Evolutionary conservation across 30 jellyfish, hydroid and myxozoan genomes (phyloP).

Genomic region (Sanderia malayensis): DNA sequence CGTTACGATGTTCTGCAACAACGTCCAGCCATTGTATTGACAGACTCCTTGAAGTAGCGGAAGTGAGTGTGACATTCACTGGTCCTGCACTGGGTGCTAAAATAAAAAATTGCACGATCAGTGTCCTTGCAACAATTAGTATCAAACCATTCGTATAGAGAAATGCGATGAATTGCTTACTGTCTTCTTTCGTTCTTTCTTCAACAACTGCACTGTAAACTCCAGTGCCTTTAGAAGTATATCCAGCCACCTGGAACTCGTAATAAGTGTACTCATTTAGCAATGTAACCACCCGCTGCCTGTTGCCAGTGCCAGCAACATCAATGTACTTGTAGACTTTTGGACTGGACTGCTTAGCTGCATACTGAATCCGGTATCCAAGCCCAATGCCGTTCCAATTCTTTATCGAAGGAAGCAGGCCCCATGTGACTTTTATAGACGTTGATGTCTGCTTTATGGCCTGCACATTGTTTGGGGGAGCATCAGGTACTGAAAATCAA

Average conservation of each 20-base stretch:
- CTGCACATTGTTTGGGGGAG: conserved; percentile 11
- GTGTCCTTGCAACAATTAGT: too few relatives aligned
- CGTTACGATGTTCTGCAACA: conserved; percentile 34
- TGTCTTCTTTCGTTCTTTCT: conserved; percentile 54
- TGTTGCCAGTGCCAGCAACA: conserved; percentile 4
- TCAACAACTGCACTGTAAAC: conserved; percentile 34
- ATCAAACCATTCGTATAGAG: too few relatives aligned
- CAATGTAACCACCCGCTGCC: conserved; percentile 5
- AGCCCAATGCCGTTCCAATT: conserved; percentile 22
- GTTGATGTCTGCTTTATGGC: conserved; percentile 10
- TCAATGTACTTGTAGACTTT: conserved; percentile 2
- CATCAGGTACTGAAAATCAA: conserved; percentile 22
- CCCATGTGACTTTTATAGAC: conserved; percentile 11
- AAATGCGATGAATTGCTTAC: too few relatives aligned
- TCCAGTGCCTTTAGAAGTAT: conserved; percentile 55
- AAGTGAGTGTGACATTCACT: conserved; percentile 16
- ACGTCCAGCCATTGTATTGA: conserved; percentile 35
- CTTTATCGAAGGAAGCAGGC: background rate
- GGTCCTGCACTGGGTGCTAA: conserved; percentile 35
- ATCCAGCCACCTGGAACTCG: conserved; percentile 43
- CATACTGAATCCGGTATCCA: conserved; percentile 17
- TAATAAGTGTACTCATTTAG: conserved; percentile 24
- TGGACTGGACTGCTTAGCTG: conserved; percentile 16
- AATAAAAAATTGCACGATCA: too few relatives aligned
- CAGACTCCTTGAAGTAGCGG: conserved; percentile 24